These are phyloP conservation scores for Drosophila robusta DNA, from an alignment of 2,888 invertebrate genomes.

Conservation along the genomic window DNA sequence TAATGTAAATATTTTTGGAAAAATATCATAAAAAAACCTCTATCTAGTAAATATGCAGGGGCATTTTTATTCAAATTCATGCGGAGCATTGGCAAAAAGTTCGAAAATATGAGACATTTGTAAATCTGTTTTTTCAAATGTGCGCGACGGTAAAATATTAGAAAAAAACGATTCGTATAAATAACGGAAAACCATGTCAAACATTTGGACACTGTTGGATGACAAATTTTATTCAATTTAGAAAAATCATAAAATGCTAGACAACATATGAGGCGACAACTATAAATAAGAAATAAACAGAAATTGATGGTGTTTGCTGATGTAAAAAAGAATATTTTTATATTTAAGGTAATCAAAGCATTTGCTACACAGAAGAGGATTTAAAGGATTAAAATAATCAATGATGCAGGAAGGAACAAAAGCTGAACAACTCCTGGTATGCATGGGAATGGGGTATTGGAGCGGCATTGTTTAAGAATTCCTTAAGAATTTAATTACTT, in stretches of 20 bases:
- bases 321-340: background rate
- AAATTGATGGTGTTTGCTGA: slow-evolving; percentile 3
- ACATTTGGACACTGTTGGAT: slow-evolving; percentile 24
- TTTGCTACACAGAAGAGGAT: no score
- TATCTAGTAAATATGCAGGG: slow-evolving; percentile 15
- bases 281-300: slow-evolving; percentile 1
- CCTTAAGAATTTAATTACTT: no score
- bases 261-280: slow-evolving; percentile 27
- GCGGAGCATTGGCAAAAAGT: slow-evolving; percentile 23
- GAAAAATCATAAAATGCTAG: slow-evolving; percentile 14
- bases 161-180: background rate
- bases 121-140: slow-evolving; percentile 23
- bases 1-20: slow-evolving; percentile 49
- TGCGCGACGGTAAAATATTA: slow-evolving; percentile 23
- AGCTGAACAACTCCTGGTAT: background rate
- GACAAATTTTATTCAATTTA: slow-evolving; percentile 49
- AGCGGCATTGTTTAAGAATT: background rate
- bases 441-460: background rate
- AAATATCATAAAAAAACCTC: slow-evolving; percentile 22
- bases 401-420: no score
- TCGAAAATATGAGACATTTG: slow-evolving; percentile 21
- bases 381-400: background rate
- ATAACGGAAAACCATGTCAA: slow-evolving; percentile 17
- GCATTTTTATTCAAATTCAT: slow-evolving; percentile 18
- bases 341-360: background rate